phyloP scores from a whole-genome alignment of 2,888 invertebrate species.

The Platynereis dumerilii region DNA sequence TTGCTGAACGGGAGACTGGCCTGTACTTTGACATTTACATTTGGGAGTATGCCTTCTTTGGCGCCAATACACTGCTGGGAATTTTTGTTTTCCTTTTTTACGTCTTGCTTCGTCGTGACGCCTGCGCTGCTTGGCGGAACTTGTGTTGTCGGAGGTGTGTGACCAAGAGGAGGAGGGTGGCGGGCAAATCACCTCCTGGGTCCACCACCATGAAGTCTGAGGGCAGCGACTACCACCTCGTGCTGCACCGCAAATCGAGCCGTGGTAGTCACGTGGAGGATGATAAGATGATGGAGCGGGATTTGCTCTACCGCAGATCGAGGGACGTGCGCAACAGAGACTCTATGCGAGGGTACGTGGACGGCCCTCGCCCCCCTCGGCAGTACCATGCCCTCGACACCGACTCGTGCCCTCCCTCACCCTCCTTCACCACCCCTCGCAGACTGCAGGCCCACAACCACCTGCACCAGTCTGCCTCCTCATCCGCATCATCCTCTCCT shows the following conservation, averaged over 20 bases:
- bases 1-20: constrained; percentile 16
- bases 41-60: constrained; percentile 23
- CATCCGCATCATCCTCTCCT: too few relatives aligned
- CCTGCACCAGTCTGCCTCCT: too few relatives aligned
- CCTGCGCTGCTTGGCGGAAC: constrained; percentile 20
- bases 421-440: constrained; percentile 8
- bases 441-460: background rate
- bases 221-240: constrained; percentile 27
- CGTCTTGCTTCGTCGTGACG: constrained; percentile 19
- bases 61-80: constrained; percentile 14
- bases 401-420: constrained; percentile 19
- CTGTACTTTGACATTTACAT: constrained; percentile 7
- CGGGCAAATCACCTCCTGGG: constrained; percentile 19
- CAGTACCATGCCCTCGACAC: constrained; percentile 17
- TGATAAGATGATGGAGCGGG: background rate
- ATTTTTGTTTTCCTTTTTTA: constrained; percentile 16
- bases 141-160: constrained; percentile 12
- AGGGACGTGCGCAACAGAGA: background rate
- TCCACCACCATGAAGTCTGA: constrained; percentile 18
- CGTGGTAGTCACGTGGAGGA: background rate
- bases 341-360: background rate
- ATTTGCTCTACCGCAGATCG: constrained; percentile 1
- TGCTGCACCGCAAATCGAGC: constrained; percentile 12
- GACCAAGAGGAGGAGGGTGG: constrained; percentile 21
- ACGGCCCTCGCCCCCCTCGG: constrained; percentile 10